These are phyloP conservation scores for Ascaphus truei DNA, from an alignment of 2,113 vertebrate species.

Conservation along the genomic window DNA sequence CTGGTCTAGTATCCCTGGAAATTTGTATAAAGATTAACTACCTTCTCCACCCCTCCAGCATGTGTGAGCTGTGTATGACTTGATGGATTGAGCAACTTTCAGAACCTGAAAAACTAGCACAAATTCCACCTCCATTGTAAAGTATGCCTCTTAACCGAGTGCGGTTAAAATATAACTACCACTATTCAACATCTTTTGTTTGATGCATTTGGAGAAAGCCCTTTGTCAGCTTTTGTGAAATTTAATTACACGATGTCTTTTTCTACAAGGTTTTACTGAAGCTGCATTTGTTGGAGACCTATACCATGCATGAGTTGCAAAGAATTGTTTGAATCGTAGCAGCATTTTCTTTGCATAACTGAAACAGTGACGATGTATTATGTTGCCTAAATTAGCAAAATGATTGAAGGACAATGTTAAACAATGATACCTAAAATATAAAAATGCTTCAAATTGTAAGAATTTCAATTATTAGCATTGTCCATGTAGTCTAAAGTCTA, in stretches of 20 bases:
- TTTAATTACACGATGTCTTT: slow-evolving; percentile 54
- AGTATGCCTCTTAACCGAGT: slow-evolving; percentile 60
- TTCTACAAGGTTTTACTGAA: neutral
- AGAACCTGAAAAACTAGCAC: slow-evolving; percentile 49
- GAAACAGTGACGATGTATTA: slow-evolving; percentile 16
- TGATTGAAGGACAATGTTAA: slow-evolving; percentile 13
- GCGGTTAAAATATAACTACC: slow-evolving; percentile 96
- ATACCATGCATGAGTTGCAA: slow-evolving; percentile 29
- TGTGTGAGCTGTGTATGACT: slow-evolving; percentile 46
- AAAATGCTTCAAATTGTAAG: slow-evolving; percentile 12
- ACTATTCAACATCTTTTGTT: slow-evolving; percentile 77
- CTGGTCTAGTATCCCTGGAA: slow-evolving; percentile 28
- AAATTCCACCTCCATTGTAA: slow-evolving; percentile 64
- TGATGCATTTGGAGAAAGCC: slow-evolving; percentile 61
- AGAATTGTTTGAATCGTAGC: slow-evolving; percentile 15
- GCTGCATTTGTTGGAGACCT: slow-evolving; percentile 26
- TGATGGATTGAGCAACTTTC: slow-evolving; percentile 64
- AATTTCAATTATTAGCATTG: slow-evolving; percentile 6
- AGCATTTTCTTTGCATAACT: slow-evolving; percentile 15
- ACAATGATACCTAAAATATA: slow-evolving; percentile 14
- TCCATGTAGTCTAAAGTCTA: neutral
- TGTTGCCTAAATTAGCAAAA: slow-evolving; percentile 16
- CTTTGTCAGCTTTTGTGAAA: slow-evolving; percentile 61
- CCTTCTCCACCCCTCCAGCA: slow-evolving; percentile 25
- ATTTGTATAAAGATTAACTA: slow-evolving; percentile 43